Conservation (phyloP, 2,797 vertebrate species). For the Pyrocephalus nanus region DNA sequence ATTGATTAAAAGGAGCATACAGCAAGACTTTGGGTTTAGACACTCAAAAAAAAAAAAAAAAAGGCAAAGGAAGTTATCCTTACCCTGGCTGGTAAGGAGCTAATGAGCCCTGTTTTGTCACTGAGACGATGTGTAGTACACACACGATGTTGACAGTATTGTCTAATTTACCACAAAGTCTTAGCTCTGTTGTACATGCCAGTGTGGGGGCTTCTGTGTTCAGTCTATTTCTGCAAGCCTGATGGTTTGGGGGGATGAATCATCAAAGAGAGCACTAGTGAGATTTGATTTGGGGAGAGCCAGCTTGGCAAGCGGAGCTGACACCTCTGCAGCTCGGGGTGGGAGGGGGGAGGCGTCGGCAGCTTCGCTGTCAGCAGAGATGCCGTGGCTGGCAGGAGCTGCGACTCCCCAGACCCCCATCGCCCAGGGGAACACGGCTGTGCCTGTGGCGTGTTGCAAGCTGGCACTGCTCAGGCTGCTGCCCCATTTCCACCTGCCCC, state of each 20-base stretch:
- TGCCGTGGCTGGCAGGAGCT: background rate
- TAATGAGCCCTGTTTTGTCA: constrained; percentile 70
- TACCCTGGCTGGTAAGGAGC: constrained; percentile 21
- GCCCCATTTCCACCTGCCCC: background rate
- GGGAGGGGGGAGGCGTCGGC: background rate
- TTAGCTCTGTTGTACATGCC: constrained; percentile 52
- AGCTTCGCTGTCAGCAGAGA: background rate
- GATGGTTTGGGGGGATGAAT: constrained; percentile 43
- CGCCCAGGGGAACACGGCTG: rapidly evolving
- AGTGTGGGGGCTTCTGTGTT: constrained; percentile 38
- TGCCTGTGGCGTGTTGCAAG: rapidly evolving
- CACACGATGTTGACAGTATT: constrained; percentile 54
- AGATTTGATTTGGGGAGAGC: constrained; percentile 35
- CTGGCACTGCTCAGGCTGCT: background rate
- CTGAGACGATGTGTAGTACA: constrained; percentile 9
- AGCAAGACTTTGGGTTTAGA: constrained; percentile 45
- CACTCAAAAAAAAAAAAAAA: background rate
- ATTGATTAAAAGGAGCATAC: constrained; percentile 65
- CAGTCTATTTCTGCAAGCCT: constrained; percentile 53
- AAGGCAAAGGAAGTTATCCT: background rate
- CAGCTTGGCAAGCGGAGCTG: constrained; percentile 3
- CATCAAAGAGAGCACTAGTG: constrained; percentile 55
- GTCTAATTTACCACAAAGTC: constrained; percentile 61
- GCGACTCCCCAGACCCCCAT: background rate
- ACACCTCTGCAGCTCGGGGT: background rate